Conservation (phyloP, 2,888 invertebrate species). For the Drosophila flavopinicola region DNA sequence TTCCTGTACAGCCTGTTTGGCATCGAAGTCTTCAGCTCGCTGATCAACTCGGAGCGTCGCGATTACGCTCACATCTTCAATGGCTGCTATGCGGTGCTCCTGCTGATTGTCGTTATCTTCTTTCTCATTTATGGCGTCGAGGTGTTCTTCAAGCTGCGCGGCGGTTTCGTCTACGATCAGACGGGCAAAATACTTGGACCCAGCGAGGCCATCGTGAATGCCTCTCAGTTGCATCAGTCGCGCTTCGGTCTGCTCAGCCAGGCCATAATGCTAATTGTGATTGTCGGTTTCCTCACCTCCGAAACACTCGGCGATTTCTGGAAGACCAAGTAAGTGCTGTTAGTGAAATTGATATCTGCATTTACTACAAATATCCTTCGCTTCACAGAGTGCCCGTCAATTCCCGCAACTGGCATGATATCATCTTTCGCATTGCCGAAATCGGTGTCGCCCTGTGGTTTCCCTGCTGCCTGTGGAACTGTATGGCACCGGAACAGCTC, state of each 20-base stretch:
- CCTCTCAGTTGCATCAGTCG: conserved; percentile 95
- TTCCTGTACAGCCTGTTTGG: conserved; percentile 93
- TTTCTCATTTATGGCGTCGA: conserved; percentile 97
- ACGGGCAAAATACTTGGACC: conserved; percentile 87
- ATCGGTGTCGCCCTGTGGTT: conserved; percentile 97
- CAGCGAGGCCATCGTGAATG: conserved; percentile 87
- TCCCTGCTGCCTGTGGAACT: conserved; percentile 98
- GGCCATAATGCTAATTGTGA: conserved; percentile 95
- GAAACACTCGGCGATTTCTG: conserved; percentile 96
- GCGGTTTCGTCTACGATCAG: conserved; percentile 92
- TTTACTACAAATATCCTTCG: background rate
- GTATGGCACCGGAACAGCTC: conserved; percentile 95
- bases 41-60: conserved; percentile 81
- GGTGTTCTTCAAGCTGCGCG: conserved; percentile 96
- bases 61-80: conserved; percentile 94
- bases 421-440: conserved; percentile 95
- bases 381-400: conserved; percentile 91
- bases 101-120: conserved; percentile 95
- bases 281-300: conserved; percentile 94
- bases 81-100: conserved; percentile 95
- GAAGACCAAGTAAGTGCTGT: conserved; percentile 92
- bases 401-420: conserved; percentile 96
- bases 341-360: background rate
- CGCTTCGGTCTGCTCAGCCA: conserved; percentile 94
- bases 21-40: conserved; percentile 87